Percentiles rank a stretch among this genome's conserved stretches.
Evolutionary conservation across 2,797 vertebrate species (phyloP).

Genomic region (Todus mexicanus): DNA sequence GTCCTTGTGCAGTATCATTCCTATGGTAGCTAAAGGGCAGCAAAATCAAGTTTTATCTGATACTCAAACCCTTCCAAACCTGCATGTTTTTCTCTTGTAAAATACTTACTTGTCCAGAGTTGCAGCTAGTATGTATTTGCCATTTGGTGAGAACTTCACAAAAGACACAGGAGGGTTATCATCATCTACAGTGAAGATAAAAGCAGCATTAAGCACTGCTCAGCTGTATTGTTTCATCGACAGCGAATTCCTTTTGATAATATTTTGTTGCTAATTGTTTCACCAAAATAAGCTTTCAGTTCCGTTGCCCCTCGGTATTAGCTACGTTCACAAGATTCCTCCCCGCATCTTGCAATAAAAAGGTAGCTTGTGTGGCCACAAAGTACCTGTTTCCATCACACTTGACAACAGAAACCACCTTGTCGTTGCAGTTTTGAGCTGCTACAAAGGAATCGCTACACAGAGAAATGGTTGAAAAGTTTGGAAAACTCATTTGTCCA

Average conservation of each 20-base stretch:
- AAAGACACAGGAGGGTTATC: slow-evolving; percentile 99
- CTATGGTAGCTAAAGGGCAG: neutral
- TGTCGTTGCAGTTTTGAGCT: neutral
- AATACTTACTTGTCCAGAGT: slow-evolving; percentile 95
- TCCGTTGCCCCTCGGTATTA: neutral
- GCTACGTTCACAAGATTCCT: neutral
- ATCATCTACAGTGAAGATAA: slow-evolving; percentile 80
- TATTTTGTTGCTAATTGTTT: neutral
- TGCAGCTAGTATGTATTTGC: slow-evolving; percentile 98
- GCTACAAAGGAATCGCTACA: neutral
- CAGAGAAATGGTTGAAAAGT: neutral
- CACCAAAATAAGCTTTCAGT: neutral
- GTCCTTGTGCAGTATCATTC: neutral
- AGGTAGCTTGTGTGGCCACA: neutral
- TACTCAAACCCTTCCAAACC: neutral
- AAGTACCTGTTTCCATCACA: neutral
- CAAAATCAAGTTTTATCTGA: neutral
- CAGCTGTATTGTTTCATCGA: neutral
- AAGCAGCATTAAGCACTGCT: neutral
- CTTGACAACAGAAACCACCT: neutral
- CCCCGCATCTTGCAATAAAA: neutral
- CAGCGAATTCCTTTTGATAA: neutral
- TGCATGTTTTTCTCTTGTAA: fast-evolving
- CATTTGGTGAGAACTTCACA: slow-evolving; percentile 98
- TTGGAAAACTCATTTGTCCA: neutral